phyloP scores from a whole-genome alignment of 2,888 invertebrate species.

The Strigamia transsilvanica region DNA sequence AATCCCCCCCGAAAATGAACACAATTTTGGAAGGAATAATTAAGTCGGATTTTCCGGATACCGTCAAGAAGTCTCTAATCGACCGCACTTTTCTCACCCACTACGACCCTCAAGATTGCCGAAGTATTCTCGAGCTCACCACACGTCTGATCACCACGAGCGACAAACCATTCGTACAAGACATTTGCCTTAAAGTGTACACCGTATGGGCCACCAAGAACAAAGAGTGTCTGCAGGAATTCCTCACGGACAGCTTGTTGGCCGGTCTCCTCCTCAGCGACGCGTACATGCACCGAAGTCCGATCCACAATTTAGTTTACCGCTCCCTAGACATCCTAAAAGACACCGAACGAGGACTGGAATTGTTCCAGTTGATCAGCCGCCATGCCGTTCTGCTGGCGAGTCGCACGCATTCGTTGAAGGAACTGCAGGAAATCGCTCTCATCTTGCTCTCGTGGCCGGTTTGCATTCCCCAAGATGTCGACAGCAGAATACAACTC shows the following conservation, averaged over 20 bases:
- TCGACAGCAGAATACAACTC: neutral
- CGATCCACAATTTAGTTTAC: neutral
- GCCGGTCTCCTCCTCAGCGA: neutral
- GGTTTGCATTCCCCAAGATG: slow-evolving; percentile 1
- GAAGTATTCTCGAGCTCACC: neutral
- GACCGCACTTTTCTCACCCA: neutral
- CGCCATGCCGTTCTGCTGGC: neutral
- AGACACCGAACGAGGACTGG: neutral
- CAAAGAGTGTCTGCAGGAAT: neutral
- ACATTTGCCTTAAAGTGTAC: slow-evolving; percentile 4
- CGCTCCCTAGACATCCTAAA: neutral
- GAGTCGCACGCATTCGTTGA: neutral
- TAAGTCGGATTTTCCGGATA: slow-evolving; percentile 27
- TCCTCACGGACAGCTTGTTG: neutral
- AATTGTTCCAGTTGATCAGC: neutral
- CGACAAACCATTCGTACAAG: slow-evolving; percentile 19
- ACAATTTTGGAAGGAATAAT: slow-evolving; percentile 52
- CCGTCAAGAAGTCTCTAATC: slow-evolving; percentile 46
- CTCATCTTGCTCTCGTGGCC: neutral
- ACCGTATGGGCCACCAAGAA: neutral
- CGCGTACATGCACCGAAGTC: neutral
- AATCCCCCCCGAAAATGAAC: slow-evolving; percentile 51
- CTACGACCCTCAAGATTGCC: neutral
- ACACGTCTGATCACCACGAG: neutral
- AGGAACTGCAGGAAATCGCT: neutral